phyloP scores from a whole-genome alignment of 2,888 invertebrate species.

The Schizotus pectinicornis region DNA sequence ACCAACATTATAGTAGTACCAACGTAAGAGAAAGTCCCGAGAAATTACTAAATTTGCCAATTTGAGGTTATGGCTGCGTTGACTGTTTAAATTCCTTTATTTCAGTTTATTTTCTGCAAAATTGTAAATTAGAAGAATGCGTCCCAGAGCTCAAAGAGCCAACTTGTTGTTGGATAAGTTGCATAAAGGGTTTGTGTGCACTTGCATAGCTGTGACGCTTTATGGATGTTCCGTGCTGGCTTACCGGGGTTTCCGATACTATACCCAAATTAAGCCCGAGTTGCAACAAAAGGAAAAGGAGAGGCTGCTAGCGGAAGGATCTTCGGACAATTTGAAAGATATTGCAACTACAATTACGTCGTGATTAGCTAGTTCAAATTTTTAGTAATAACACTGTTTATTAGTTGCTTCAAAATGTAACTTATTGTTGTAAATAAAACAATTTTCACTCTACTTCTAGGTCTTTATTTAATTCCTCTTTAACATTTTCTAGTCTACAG shows the following conservation, averaged over 20 bases:
- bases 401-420: not conserved
- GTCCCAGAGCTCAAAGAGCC: slow-evolving; percentile 53
- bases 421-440: not conserved
- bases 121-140: slow-evolving; percentile 42
- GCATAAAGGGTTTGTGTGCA: slow-evolving; percentile 63
- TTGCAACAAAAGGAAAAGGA: slow-evolving; percentile 55
- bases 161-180: slow-evolving; percentile 59
- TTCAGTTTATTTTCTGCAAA: not conserved
- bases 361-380: not conserved
- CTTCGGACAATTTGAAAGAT: slow-evolving; percentile 53
- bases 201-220: slow-evolving; percentile 63
- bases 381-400: not conserved
- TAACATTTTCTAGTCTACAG: not conserved
- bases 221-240: slow-evolving; percentile 61
- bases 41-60: too few species aligned
- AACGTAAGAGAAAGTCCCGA: too few species aligned
- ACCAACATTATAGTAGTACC: too few species aligned
- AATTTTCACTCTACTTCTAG: not conserved
- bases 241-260: slow-evolving; percentile 59
- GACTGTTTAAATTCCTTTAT: not conserved
- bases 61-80: not conserved
- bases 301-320: slow-evolving; percentile 59
- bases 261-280: slow-evolving; percentile 60
- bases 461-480: not conserved
- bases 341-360: slow-evolving; percentile 42